phyloP scores from a whole-genome alignment of 1,140 invertebrate genomes.

The Drosophila littoralis region DNA sequence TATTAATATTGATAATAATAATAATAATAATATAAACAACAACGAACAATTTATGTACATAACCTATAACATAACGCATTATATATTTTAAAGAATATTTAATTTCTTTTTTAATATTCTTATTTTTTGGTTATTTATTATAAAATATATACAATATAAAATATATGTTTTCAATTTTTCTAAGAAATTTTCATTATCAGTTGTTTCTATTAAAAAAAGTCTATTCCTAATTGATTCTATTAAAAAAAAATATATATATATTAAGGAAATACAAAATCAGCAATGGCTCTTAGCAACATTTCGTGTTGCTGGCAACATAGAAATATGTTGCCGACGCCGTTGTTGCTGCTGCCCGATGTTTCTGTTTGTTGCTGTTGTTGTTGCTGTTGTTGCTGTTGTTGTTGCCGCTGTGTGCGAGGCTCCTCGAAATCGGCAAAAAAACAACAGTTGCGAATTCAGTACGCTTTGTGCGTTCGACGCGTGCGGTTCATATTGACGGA shows the following conservation, averaged over 20 bases:
- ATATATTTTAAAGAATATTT: no score
- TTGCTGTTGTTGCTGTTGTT: slow-evolving; percentile 7
- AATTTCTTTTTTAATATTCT: no score
- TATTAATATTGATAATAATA: no score
- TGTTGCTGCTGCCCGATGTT: slow-evolving; percentile 4
- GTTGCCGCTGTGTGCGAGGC: slow-evolving; percentile 42
- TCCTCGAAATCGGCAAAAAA: slow-evolving; percentile 61
- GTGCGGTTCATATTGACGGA: slow-evolving; percentile 68
- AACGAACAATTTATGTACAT: no score
- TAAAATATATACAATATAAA: no score
- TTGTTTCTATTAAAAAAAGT: not conserved
- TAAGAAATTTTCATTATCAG: no score
- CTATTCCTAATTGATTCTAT: no score
- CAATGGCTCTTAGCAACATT: slow-evolving; percentile 11
- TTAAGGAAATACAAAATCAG: not conserved
- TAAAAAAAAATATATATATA: no score
- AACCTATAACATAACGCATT: no score
- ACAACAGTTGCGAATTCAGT: slow-evolving; percentile 72
- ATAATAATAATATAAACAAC: no score
- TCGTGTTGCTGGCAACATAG: slow-evolving; percentile 44
- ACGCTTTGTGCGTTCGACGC: slow-evolving; percentile 82
- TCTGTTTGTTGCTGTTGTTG: slow-evolving; percentile 7
- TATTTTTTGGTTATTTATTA: no score
- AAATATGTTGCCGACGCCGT: slow-evolving; percentile 33
- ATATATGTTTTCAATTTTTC: no score